A percentile compares a stretch with the other conserved stretches of the same genome.
Conservation (phyloP, 2,888 invertebrate genomes). For the Parochlus steinenii region DNA sequence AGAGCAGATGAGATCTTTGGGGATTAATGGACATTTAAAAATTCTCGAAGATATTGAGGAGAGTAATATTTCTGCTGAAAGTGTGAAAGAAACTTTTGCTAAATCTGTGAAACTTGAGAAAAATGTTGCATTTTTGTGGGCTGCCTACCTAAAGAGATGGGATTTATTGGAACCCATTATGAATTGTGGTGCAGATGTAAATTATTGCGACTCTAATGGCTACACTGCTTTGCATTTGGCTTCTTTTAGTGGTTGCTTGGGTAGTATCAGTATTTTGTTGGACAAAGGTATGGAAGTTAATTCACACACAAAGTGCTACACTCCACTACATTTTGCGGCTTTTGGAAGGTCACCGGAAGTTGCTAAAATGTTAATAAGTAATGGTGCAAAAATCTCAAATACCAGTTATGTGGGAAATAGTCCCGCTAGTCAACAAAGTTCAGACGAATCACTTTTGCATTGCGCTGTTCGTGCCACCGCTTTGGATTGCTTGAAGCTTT, state of each 20-base stretch:
- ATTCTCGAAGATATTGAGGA: constrained; percentile 59
- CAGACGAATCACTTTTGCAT: constrained; percentile 64
- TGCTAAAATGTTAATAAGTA: constrained; percentile 56
- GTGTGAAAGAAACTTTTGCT: constrained; percentile 34
- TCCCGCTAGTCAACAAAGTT: constrained; percentile 28
- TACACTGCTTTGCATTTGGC: constrained; percentile 59
- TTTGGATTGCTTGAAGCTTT: constrained; percentile 57
- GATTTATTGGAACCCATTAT: constrained; percentile 48
- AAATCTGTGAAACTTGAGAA: constrained; percentile 47
- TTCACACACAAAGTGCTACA: constrained; percentile 51
- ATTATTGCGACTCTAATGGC: constrained; percentile 55
- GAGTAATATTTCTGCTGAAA: constrained; percentile 42
- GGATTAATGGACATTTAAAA: constrained; percentile 44
- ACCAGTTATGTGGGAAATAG: constrained; percentile 46
- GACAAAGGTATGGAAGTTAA: constrained; percentile 51
- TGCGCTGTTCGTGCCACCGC: constrained; percentile 74
- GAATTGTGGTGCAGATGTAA: constrained; percentile 49
- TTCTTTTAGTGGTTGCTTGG: constrained; percentile 60
- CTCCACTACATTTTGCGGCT: constrained; percentile 78
- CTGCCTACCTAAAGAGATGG: constrained; percentile 52
- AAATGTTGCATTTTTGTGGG: constrained; percentile 55
- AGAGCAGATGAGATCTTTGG: constrained; percentile 50
- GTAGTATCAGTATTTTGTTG: constrained; percentile 51
- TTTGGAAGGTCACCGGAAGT: constrained; percentile 74
- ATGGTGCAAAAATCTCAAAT: constrained; percentile 50